Evolutionary conservation across 1,140 invertebrate genomes (phyloP).

Genomic region (Megathymus violae): DNA sequence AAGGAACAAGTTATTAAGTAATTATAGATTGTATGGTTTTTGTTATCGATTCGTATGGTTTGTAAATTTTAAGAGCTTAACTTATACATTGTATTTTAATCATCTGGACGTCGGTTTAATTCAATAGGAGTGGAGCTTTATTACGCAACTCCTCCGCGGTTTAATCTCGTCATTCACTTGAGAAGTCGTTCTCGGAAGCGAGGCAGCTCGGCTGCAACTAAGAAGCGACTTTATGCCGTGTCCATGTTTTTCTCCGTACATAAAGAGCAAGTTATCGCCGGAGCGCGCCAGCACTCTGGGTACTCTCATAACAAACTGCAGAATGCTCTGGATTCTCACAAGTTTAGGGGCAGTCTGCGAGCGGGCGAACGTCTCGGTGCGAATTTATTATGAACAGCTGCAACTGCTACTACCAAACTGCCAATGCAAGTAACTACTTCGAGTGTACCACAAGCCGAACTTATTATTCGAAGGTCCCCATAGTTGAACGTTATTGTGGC

Average conservation of each 20-base stretch:
- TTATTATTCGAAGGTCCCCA: not conserved
- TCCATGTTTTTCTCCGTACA: slow-evolving; percentile 59
- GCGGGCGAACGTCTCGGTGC: slow-evolving; percentile 7
- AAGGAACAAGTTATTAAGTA: not conserved
- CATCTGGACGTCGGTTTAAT: not conserved
- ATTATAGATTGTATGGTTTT: not conserved
- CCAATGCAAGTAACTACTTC: not conserved
- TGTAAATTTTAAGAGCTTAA: not conserved
- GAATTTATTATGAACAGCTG: slow-evolving; percentile 14
- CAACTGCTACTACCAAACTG: not conserved
- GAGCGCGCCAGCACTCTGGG: slow-evolving; percentile 42
- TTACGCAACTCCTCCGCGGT: slow-evolving; percentile 45
- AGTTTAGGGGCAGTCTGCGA: slow-evolving; percentile 66
- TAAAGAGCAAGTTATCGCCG: slow-evolving; percentile 66
- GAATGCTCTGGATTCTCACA: slow-evolving; percentile 75
- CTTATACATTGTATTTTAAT: not conserved
- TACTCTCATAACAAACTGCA: slow-evolving; percentile 70
- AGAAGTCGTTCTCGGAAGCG: slow-evolving; percentile 44
- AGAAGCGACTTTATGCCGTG: slow-evolving; percentile 50
- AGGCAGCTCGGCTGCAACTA: slow-evolving; percentile 40
- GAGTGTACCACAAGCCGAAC: not conserved
- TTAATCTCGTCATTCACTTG: slow-evolving; percentile 42
- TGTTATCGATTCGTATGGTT: not conserved
- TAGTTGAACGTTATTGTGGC: no score
- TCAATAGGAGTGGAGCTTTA: slow-evolving; percentile 37